These are phyloP conservation scores for Sminthopsis crassicaudata DNA, from an alignment of 2,113 vertebrate species.

Conservation along the genomic window DNA sequence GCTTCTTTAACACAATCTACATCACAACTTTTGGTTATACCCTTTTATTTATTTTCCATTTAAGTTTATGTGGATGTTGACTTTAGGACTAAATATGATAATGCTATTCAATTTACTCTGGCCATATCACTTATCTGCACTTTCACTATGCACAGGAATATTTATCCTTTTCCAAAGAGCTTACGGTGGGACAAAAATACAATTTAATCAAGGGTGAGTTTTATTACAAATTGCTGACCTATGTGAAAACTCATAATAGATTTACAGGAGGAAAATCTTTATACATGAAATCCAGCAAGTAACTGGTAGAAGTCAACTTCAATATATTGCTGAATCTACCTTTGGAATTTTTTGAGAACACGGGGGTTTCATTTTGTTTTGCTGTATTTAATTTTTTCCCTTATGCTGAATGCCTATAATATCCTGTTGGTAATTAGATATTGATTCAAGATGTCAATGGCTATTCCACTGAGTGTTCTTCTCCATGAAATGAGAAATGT, in stretches of 20 bases:
- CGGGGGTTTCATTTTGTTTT: constrained; percentile 49
- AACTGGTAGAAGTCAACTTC: constrained; percentile 82
- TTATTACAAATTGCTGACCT: constrained; percentile 73
- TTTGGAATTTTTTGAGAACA: constrained; percentile 72
- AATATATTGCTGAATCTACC: constrained; percentile 78
- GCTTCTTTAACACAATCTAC: not conserved
- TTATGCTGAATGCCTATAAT: constrained; percentile 77
- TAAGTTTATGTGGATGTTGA: not conserved
- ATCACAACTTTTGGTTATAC: not conserved
- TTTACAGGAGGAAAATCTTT: constrained; percentile 72
- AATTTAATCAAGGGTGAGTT: not conserved
- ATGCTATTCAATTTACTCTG: not conserved
- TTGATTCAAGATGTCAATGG: constrained; percentile 88
- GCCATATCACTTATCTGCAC: not conserved
- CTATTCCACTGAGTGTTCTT: constrained; percentile 80
- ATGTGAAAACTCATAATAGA: constrained; percentile 74
- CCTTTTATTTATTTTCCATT: not conserved
- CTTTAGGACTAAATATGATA: not conserved
- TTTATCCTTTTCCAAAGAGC: not conserved
- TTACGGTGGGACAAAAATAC: not conserved
- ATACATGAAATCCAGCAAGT: constrained; percentile 83
- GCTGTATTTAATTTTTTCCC: constrained; percentile 44
- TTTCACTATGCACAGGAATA: not conserved
- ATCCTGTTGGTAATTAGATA: constrained; percentile 90
- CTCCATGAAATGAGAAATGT: constrained; percentile 74